phyloP scores from a whole-genome alignment of 1,140 invertebrate species.

The Bombus huntii region DNA sequence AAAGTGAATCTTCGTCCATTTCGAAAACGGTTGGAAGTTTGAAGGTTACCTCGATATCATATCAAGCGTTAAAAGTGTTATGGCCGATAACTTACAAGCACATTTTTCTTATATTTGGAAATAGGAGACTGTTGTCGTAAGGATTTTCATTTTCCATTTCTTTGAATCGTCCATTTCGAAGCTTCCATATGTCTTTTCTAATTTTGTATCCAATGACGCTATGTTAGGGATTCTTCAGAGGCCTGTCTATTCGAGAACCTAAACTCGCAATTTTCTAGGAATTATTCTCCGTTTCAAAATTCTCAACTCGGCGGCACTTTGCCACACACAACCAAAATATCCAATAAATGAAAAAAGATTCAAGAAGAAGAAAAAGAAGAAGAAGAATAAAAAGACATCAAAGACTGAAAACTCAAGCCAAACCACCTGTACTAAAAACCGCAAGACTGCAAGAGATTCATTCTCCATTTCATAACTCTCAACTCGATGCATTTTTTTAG shows the following conservation, averaged over 20 bases:
- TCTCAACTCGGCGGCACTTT: too few species aligned
- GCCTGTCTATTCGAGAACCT: too few species aligned
- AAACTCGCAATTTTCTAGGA: too few species aligned
- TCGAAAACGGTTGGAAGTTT: background rate
- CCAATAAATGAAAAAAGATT: too few species aligned
- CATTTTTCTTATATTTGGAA: background rate
- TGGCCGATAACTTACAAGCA: background rate
- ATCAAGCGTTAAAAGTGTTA: constrained; percentile 9
- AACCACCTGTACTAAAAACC: too few species aligned
- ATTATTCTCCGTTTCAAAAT: too few species aligned
- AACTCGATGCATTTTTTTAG: background rate
- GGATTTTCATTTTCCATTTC: background rate
- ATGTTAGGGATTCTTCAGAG: too few species aligned
- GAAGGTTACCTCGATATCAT: background rate
- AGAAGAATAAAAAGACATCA: background rate
- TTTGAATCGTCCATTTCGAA: background rate
- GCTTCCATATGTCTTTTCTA: too few species aligned
- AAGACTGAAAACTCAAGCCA: background rate
- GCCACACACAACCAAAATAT: too few species aligned
- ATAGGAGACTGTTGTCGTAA: background rate
- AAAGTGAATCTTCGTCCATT: background rate
- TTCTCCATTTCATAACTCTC: background rate
- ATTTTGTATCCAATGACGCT: background rate
- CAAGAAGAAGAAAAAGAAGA: too few species aligned
- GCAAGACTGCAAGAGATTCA: background rate